Conservation (phyloP, 2,113 vertebrate genomes). For the Ibidorhyncha struthersii region DNA sequence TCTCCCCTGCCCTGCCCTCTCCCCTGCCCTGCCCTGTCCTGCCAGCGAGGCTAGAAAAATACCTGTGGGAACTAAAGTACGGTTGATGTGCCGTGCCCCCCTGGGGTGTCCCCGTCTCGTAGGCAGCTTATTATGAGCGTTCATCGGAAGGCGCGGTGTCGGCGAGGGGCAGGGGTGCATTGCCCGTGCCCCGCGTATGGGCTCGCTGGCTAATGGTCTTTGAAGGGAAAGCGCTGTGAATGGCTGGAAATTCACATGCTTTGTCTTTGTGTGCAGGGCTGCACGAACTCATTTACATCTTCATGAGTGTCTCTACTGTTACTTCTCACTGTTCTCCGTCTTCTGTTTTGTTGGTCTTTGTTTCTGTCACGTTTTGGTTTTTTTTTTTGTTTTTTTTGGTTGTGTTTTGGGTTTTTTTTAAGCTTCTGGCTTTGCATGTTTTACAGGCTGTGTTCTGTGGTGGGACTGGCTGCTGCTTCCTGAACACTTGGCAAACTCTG, state of each 20-base stretch:
- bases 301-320: not conserved
- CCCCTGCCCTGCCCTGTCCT: not conserved
- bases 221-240: not conserved
- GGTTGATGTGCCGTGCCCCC: accelerated
- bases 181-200: accelerated
- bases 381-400: not conserved
- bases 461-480: not conserved
- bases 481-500: not conserved
- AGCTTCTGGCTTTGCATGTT: not conserved
- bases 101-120: accelerated
- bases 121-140: accelerated
- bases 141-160: accelerated
- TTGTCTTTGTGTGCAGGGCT: not conserved
- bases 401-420: too few species aligned
- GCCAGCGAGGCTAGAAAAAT: accelerated
- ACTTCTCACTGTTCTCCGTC: not conserved
- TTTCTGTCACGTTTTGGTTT: not conserved
- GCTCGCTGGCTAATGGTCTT: accelerated
- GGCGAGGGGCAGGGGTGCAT: not conserved
- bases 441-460: not conserved
- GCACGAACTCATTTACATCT: not conserved
- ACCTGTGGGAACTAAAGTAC: accelerated
- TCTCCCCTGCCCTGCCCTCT: not conserved
- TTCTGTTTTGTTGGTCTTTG: not conserved
- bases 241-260: not conserved